Percentiles rank a stretch among this genome's conserved stretches.
These are phyloP conservation scores for Aphyosemion australe DNA, from an alignment of 2,113 vertebrate species.

Conservation along the genomic window DNA sequence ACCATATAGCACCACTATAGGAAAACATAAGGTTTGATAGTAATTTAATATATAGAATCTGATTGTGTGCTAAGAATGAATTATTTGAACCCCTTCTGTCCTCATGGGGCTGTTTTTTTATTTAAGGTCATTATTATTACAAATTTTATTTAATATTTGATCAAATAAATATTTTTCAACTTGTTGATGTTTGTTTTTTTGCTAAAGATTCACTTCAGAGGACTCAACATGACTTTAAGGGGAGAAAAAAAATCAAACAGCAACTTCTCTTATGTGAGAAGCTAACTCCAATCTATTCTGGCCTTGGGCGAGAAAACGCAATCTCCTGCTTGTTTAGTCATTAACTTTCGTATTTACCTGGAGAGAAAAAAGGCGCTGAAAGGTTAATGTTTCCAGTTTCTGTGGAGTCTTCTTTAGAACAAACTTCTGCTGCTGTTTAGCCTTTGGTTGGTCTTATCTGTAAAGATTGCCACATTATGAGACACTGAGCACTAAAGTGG, in stretches of 20 bases:
- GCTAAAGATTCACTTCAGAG: neutral
- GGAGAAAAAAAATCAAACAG: constrained; percentile 29
- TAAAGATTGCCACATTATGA: constrained; percentile 33
- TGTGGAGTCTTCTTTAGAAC: constrained; percentile 51
- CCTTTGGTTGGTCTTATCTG: constrained; percentile 43
- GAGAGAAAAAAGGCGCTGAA: constrained; percentile 43
- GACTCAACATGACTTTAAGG: constrained; percentile 21
- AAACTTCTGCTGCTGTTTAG: constrained; percentile 24
- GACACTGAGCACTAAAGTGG: constrained; percentile 2
- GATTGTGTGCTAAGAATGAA: too few relatives aligned
- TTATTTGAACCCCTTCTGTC: neutral
- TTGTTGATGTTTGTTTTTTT: constrained; percentile 9
- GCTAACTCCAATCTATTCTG: constrained; percentile 54
- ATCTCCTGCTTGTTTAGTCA: constrained; percentile 69
- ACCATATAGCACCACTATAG: too few relatives aligned
- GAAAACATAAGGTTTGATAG: too few relatives aligned
- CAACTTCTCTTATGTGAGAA: constrained; percentile 43
- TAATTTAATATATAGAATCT: too few relatives aligned
- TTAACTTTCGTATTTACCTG: constrained; percentile 65
- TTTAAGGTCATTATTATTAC: neutral
- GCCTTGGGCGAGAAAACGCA: constrained; percentile 62
- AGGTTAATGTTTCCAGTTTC: constrained; percentile 64
- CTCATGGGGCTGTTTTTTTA: neutral
- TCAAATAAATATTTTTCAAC: neutral
- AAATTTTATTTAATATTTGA: neutral